Base-by-base conservation (phyloP, 2,888 invertebrate species). In the Troilus luridus region DNA sequence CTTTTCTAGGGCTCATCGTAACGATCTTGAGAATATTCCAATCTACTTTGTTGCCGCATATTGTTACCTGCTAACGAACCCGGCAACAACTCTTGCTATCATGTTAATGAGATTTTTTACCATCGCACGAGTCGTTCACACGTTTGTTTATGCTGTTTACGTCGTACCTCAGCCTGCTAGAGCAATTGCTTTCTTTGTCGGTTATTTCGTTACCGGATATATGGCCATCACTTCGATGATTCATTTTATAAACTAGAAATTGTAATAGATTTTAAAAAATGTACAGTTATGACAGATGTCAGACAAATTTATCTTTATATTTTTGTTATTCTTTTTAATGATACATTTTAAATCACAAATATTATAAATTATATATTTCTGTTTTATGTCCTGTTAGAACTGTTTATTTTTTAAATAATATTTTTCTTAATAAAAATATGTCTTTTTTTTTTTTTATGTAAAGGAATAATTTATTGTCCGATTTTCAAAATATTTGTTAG, bases 21-120 rank as follows among this genome's bases (percentile, higher is more conserved):
- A 97, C 93, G 97, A 97, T 93, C 93, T 97, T 94, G 97, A 97
- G 94, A 97, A 96, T 93, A 96, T 97, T 91, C 95, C 96, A 0
- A 95, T 95, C 1, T 97, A 96, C 93, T 95, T 96, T 93, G 93
- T 96, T 21, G 94, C 96, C 60, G 96, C 95, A 8, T 95, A 95
- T 10, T 93, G 96, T 91, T 97, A 96, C 94, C 93, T 96, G 91
- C 94, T 95, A 56, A 96, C 96, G 0, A 94, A 94, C 0, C 97
- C 97, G 0, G 94, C 94, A 90, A 93, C 94, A 10, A 93, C 93
- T 92, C 89, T 95, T 1, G 96, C 96, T 8, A 94, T 95, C 88
- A 94, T 94, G 92, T 93, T 96, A 89, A 96, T 96, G 94, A 94
- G 96, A 58, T 93, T 95, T 11, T 96, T 95, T 93, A 95, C 96